These are phyloP conservation scores for Mobula birostris DNA, from an alignment of 2,113 vertebrate genomes.

Conservation along the genomic window DNA sequence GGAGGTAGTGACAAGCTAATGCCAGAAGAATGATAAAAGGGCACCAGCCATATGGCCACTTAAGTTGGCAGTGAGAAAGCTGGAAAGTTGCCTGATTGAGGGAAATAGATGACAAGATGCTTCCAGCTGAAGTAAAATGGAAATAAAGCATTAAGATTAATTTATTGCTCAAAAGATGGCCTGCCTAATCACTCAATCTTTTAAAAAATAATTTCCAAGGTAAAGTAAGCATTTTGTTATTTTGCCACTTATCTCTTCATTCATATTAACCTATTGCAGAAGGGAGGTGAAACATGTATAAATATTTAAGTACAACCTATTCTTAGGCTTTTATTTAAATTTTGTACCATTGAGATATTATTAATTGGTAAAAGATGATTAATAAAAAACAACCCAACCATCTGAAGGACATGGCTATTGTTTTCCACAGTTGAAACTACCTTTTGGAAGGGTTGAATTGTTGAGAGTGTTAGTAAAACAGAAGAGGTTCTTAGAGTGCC, in stretches of 20 bases:
- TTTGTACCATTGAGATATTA: background rate
- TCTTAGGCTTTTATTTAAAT: background rate
- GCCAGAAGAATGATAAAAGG: constrained; percentile 30
- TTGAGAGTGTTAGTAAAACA: background rate
- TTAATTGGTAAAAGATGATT: background rate
- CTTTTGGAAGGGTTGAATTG: background rate
- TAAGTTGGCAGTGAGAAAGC: constrained; percentile 3
- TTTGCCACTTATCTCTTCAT: background rate
- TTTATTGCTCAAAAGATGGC: background rate
- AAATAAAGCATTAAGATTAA: constrained; percentile 33
- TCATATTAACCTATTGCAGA: background rate
- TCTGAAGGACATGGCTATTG: background rate
- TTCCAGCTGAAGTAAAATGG: constrained; percentile 9
- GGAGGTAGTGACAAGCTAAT: constrained; percentile 15
- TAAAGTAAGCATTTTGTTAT: background rate
- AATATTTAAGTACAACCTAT: background rate
- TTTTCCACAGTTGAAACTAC: background rate
- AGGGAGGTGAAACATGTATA: background rate
- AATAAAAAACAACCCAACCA: background rate
- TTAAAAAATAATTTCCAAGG: background rate
- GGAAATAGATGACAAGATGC: constrained; percentile 13
- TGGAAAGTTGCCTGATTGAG: constrained; percentile 33
- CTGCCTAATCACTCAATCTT: constrained; percentile 13
- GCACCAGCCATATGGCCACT: constrained; percentile 20
- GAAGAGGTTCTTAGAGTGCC: background rate